Evolutionary conservation across 2,888 invertebrate genomes (phyloP), one percentile per base, ranked within the genome.

Genomic region (Penaeus monodon): DNA sequence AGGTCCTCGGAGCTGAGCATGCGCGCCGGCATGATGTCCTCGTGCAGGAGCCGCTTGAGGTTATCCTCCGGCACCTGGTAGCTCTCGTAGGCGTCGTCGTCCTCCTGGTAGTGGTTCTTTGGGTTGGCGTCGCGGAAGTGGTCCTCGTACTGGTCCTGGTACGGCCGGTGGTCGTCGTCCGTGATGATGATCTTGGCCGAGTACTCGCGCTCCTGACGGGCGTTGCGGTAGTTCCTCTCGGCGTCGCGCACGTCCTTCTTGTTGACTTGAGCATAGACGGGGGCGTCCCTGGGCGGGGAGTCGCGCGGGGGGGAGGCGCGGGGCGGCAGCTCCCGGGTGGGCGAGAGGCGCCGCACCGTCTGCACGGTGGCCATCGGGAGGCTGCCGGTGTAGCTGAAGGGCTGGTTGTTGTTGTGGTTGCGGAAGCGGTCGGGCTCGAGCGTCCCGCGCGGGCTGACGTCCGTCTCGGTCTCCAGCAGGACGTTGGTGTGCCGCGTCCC

Each of bases 111-210:
- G n/a, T 79, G 65, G 20, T 85, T 77, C 70, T 77, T 85, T 1
- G 80, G 80, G 6, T 65, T 24, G 27, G 68, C 66, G 27, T 81
- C 81, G 38, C n/a, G 66, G 81, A 66, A 81, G 64, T 78, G 78
- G 24, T 85, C 79, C n/a, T 80, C 85, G 24, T 85, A 76, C 12
- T 65, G 66, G 44, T 80, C 73, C 24, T 85, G 80, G 65, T 38
- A 80, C 38, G 80, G 80, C 24, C 29, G 63, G 33, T 77, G 77
- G 17, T 86, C 81, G 66, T 84, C 84, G 27, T 88, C 86, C 1
- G 89, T 89, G 27, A 89, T 89, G 38, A 89, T 89, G 49, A 89
- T 89, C 74, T 89, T 89, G 4, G 89, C 89, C 8, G 89, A 89
- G 70, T 89, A 88, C 33, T 89, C 89, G 4, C 84, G 64, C n/a